These are phyloP conservation scores for Sanderia malayensis DNA, from an alignment of 30 jellyfish, hydroid and myxozoan genomes.

Conservation along the genomic window DNA sequence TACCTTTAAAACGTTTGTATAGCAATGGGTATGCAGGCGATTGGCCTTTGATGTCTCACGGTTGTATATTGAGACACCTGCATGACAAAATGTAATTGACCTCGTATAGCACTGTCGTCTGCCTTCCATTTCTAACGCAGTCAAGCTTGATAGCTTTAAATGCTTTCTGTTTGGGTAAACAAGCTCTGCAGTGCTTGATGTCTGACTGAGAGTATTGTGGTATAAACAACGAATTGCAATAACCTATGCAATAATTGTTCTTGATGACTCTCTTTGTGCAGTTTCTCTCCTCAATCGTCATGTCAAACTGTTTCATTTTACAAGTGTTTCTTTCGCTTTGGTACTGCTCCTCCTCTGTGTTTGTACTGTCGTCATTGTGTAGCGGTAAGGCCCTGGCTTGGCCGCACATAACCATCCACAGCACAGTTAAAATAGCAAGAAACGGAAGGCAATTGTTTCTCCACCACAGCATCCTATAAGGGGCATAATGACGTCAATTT, in stretches of 20 bases:
- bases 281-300: conserved; percentile 36
- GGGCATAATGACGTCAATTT: too few species aligned
- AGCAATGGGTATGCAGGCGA: too few species aligned
- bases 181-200: conserved; percentile 68
- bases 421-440: background rate
- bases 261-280: conserved; percentile 35
- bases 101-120: conserved; percentile 9
- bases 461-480: background rate
- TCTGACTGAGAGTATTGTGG: conserved; percentile 53
- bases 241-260: conserved; percentile 58
- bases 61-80: conserved; percentile 47
- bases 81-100: conserved; percentile 30
- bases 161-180: conserved; percentile 45
- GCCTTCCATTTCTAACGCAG: conserved; percentile 49
- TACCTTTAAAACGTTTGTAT: too few species aligned
- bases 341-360: too few species aligned
- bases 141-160: conserved; percentile 34
- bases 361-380: too few species aligned
- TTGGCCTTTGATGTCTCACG: too few species aligned
- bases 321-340: conserved; percentile 42
- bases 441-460: background rate
- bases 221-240: conserved; percentile 61
- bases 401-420: background rate
- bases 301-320: conserved; percentile 26
- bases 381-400: conserved; percentile 2